phyloP scores from a whole-genome alignment of 2,113 vertebrate species.

The Corydoras sp. region DNA sequence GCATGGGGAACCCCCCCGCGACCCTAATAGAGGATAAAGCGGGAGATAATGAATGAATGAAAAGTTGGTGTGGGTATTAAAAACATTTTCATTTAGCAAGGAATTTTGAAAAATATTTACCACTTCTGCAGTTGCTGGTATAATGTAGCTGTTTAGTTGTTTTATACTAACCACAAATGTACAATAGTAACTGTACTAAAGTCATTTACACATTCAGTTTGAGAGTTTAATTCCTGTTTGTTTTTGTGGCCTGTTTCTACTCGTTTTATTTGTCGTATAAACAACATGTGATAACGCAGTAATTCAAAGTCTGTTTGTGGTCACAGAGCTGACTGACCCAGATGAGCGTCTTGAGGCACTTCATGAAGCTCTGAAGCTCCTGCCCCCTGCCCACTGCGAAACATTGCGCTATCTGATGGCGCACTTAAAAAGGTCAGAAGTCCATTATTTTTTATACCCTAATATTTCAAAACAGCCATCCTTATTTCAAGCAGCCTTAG shows the following conservation, averaged over 20 bases:
- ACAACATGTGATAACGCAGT: neutral
- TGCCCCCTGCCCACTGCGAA: slow-evolving; percentile 96
- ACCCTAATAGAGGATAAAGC: no score
- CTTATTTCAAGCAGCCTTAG: neutral
- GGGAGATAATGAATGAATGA: no score
- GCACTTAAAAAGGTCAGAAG: slow-evolving; percentile 88
- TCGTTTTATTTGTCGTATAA: neutral
- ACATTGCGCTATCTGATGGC: slow-evolving; percentile 95
- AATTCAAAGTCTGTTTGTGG: slow-evolving; percentile 17
- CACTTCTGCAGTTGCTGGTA: no score
- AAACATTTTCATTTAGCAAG: no score
- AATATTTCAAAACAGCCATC: no score
- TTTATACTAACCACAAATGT: no score
- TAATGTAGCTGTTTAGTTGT: no score
- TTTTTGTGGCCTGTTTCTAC: neutral
- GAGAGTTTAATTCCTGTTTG: neutral
- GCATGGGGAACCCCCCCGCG: no score
- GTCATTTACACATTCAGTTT: no score
- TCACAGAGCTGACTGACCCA: slow-evolving; percentile 80
- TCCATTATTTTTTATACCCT: neutral
- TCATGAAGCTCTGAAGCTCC: slow-evolving; percentile 87
- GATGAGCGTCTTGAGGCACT: slow-evolving; percentile 91
- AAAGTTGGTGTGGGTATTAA: no score
- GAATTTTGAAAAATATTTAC: no score
- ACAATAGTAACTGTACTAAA: no score